Evolutionary conservation across 2,113 vertebrate genomes (phyloP), one percentile per base, ranked within the genome.

Genomic region (Cyphomyrus discorhynchus): DNA sequence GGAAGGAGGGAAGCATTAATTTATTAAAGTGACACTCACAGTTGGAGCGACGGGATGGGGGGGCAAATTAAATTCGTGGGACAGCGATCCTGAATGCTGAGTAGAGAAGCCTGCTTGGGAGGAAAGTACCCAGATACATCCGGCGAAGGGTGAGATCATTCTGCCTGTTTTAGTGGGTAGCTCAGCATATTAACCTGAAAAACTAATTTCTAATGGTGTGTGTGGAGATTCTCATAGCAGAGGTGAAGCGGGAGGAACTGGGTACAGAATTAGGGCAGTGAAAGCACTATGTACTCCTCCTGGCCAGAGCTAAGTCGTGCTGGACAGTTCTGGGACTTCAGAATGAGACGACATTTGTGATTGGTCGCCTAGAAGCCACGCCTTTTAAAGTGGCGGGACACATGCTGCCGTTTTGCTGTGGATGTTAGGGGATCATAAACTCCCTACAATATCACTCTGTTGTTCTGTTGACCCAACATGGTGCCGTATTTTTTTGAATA

Each of bases 391-490:
- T 19, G 49, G 49, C 49, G 6, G 46, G 27, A 27, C n/a, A 35
- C n/a, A 17, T 1, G 9, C 50, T 10, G 1, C 24, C 47, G 1
- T 31, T 46, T 27, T 7, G 31, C 70, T 13, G 15, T 19, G 11
- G 24, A 82, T 31, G 35, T 80, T 47, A 91, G 86, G 62, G 88
- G 80, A 84, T 42, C 74, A 19, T 66, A n/a, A 10, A 90, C 92
- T 86, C 89, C 92, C 21, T 5, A 19, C 85, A 91, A 15, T 39
- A 91, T 93, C 94, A 93, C 89, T 90, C 87, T 53, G 10, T 56
- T 90, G 91, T 92, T 92, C 92, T 89, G 89, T 56, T 90, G 39
- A 31, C 88, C 80, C 70, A 39, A 56, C 62, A 87, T 62, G 80
- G 74, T 39, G 62, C 50, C 7, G 2, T 35, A n/a, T 31, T 66